Evolutionary conservation across 2,888 invertebrate genomes (phyloP), one percentile per base, ranked within the genome.

Genomic region (Cordilura impudica): DNA sequence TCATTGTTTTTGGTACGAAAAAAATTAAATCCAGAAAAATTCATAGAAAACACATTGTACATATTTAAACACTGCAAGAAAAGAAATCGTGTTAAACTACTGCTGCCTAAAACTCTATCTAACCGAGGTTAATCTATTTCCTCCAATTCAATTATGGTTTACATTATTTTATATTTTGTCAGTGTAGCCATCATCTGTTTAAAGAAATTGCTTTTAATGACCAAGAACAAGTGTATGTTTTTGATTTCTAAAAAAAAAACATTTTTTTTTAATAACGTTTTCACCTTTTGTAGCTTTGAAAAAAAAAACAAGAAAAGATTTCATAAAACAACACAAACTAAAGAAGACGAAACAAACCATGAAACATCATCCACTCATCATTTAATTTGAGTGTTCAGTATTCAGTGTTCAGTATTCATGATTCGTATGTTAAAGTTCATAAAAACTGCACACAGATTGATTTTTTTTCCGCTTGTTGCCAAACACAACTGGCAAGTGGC

Each of bases 331-430:
- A 54, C 29, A 21, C 16, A 12, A 29, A 26, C 7, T 4, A 65
- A 66, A 43, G 18, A 43, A 47, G 26, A 49, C 49, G 10, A 53
- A 74, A 71, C 54, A 71, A 70, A 67, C 54, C 74, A 79, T 75
- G 56, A 79, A 79, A 63, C 53, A 66, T 75, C 61, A 71, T 70
- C 43, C 49, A 39, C 58, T 58, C 73, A 74, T 78, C 45, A 60
- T 74, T 61, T 54, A n/a, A 29, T 29, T 66, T 78, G 18, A 47
- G 67, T 45, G 21, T 56, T 56, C 16, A 26, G 2, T 60, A 61
- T 54, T 51, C 47, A 47, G 10, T 53, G 54, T 61, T 58, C n/a
- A 21, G 63, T 14, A 26, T 23, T 61, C n/a, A n/a, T 29, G 31
- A 18, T 43, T 35, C 53, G 45, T 69, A 29, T 66, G 72, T 69